Conservation (phyloP, 2,113 vertebrate species). For the Parus major region DNA sequence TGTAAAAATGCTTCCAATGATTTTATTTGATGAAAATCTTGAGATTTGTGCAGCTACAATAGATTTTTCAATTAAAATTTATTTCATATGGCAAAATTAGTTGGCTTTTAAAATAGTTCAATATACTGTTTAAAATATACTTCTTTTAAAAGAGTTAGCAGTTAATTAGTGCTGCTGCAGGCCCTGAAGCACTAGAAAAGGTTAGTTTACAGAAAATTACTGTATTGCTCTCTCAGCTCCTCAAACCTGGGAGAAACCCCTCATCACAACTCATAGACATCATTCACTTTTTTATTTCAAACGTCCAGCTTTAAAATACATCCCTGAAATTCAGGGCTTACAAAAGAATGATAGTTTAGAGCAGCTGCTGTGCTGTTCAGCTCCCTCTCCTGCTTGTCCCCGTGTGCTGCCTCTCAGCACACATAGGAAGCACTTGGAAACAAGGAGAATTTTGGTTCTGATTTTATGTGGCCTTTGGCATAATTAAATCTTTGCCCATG, state of each 20-base stretch:
- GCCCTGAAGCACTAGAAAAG: neutral
- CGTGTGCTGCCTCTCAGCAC: neutral
- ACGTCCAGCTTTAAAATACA: neutral
- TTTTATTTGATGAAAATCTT: neutral
- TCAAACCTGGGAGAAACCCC: neutral
- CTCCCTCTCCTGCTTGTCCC: neutral
- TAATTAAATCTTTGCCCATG: neutral
- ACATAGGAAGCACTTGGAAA: accelerated
- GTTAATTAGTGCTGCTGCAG: neutral
- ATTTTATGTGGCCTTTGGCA: neutral
- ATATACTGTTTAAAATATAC: too few relatives aligned
- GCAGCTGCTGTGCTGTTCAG: neutral
- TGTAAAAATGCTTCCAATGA: neutral
- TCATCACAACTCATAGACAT: accelerated
- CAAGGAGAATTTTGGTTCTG: neutral
- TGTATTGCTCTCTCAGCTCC: neutral
- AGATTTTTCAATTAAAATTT: neutral
- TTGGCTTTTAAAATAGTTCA: neutral
- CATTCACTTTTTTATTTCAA: neutral
- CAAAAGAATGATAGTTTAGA: neutral
- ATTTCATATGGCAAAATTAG: neutral
- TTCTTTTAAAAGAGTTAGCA: neutral
- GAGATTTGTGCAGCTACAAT: neutral
- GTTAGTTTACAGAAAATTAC: neutral
- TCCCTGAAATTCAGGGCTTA: neutral